phyloP scores from a whole-genome alignment of 2,888 invertebrate genomes.

The Mystacides longicornis region DNA sequence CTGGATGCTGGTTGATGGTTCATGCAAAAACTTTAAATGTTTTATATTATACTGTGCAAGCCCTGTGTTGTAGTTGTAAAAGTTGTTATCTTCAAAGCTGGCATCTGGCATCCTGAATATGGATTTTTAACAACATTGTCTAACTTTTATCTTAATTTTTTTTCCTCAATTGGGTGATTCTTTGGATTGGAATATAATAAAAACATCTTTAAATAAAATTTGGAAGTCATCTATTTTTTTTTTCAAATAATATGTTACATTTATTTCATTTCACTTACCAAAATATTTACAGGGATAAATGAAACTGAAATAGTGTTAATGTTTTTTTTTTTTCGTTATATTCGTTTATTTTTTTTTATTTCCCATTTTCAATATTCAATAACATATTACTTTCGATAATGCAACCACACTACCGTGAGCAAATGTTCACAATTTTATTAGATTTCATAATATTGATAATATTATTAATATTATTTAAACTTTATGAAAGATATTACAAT shows the following conservation, averaged over 20 bases:
- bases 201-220: slow-evolving; percentile 13
- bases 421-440: slow-evolving; percentile 26
- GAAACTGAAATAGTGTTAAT: slow-evolving; percentile 46
- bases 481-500: slow-evolving; percentile 1
- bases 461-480: slow-evolving; percentile 16
- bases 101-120: too few relatives aligned
- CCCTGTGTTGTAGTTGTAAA: too few relatives aligned
- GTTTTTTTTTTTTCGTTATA: slow-evolving; percentile 47
- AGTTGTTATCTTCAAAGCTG: too few relatives aligned
- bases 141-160: too few relatives aligned
- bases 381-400: slow-evolving; percentile 26
- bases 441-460: too few relatives aligned
- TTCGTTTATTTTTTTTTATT: slow-evolving; percentile 45
- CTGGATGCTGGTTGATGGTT: too few relatives aligned
- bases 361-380: slow-evolving; percentile 22
- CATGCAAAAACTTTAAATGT: too few relatives aligned
- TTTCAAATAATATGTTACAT: slow-evolving; percentile 50
- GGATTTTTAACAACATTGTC: too few relatives aligned
- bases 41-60: too few relatives aligned
- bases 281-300: slow-evolving; percentile 51
- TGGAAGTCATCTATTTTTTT: slow-evolving; percentile 45
- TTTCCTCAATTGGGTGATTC: too few relatives aligned
- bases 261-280: slow-evolving; percentile 49
- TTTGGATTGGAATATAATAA: slow-evolving; percentile 4
- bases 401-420: slow-evolving; percentile 25